Evolutionary conservation across 1,140 invertebrate genomes (phyloP), one percentile per base, ranked within the genome.

Genomic region (Drosophila varians): DNA sequence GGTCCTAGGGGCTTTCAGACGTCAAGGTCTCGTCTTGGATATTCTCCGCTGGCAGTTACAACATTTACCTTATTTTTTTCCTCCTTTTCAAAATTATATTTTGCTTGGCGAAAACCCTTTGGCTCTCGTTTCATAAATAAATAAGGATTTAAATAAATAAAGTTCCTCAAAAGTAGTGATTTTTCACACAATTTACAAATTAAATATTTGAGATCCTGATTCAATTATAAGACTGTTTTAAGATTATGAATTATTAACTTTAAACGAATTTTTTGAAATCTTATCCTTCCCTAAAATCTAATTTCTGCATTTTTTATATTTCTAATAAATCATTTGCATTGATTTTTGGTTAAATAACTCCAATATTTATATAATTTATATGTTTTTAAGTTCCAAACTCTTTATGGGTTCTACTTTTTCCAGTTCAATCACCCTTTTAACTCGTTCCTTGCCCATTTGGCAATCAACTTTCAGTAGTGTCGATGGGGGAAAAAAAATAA

Each of bases 401-500:
- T 58, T 49, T 11, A 4, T 3, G 2, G 6, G 11, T 34, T 49
- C 58, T 28, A 11, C n/a, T 28, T 34, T 23, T 23, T n/a, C 28
- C 11, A 11, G n/a, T 23, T 26, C 19, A 55, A 52, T 47, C 53
- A 43, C 21, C 21, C 46, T 34, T 25, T 31, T 47, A 36, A 11
- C 18, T 45, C 19, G 9, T 7, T 48, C 11, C 5, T 26, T 16
- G 1, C n/a, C 56, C 21, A 26, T 53, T 58, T 68, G 45, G 52
- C 54, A 66, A 69, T 74, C 62, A 47, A 74, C 52, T 73, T 78
- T 71, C 53, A 74, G 43, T 69, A 77, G 69, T 78, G 78, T 70
- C 56, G 65, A 64, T 57, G 8, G 5, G 12, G 9, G 9, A 31
- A 31, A n/a, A 31, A 11, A 31, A 8, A 3, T 1, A 31, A 11